Base-by-base conservation (phyloP, 2,797 vertebrate genomes). In the Myotis myotis region DNA sequence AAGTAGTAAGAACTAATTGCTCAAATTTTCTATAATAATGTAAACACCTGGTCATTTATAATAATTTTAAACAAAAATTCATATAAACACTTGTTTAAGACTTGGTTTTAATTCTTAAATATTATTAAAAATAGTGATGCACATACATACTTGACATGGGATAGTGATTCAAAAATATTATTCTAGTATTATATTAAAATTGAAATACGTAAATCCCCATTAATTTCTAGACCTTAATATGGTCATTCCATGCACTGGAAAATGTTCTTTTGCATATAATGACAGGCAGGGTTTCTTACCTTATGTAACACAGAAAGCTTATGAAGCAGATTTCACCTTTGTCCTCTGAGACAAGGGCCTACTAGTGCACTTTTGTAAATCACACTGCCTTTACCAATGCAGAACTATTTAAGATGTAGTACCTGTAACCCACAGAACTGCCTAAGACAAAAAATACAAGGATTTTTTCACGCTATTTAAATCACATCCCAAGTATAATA, bases 91-190 rank as follows among this genome's bases (percentile, higher is more conserved):
- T 44, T 36, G 0, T 30, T 62, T 33, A 76, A 72, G 16, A 68
- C 20, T 68, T 81, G 15, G n/a, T 66, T 90, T 90, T n/a, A 90
- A 80, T 90, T 71, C n/a, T 66, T 86, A 85, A 81, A 51, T 81
- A 71, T 22, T 60, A 66, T 66, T 79, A 74, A 55, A 95, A 70
- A 60, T 57, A 80, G 30, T 53, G 5, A 93, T 51, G 36, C 33
- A 2, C 15, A n/a, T 25, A 28, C 28, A 75, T 17, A 80, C 15
- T n/a, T 79, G 23, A 71, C 8, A 17, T 38, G 30, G 3, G 5
- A 57, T 5, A 47, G 4, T 71, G 53, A 38, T 33, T n/a, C 12
- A 84, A 76, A 79, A 66, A 17, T 57, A 53, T 88, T 92, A 68
- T 36, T 41, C 1, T 33, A 76, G 11, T 17, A 53, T 66, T 44